Conservation (phyloP, 1,140 invertebrate species). For the Psix sp. region DNA sequence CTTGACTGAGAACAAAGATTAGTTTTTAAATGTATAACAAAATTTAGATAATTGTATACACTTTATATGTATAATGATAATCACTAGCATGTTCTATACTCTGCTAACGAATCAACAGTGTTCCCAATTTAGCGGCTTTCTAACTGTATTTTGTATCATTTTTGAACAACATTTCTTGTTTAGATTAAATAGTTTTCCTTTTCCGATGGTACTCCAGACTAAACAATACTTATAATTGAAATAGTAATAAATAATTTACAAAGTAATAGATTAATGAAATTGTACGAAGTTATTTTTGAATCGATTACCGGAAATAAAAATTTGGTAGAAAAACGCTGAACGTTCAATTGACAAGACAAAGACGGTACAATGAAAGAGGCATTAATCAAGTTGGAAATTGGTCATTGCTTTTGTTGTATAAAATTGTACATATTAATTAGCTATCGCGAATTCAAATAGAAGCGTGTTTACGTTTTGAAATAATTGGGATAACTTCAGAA, state of each 20-base stretch:
- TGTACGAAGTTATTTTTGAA: too few species aligned
- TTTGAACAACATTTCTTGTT: too few species aligned
- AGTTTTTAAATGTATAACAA: conserved; percentile 51
- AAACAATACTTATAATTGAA: too few species aligned
- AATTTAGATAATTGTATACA: conserved; percentile 51
- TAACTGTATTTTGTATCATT: too few species aligned
- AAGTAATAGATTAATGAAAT: too few species aligned
- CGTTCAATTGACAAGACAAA: conserved; percentile 4
- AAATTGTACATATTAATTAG: conserved; percentile 53
- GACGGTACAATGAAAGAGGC: conserved; percentile 53
- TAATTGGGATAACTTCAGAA: conserved; percentile 31
- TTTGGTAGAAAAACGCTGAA: background rate
- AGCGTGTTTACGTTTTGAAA: conserved; percentile 21
- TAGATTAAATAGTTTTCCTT: too few species aligned
- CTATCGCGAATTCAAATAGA: conserved; percentile 27
- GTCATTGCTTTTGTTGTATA: conserved; percentile 48
- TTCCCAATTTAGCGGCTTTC: too few species aligned
- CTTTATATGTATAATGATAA: conserved; percentile 42
- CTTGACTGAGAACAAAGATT: conserved; percentile 48
- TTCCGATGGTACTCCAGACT: too few species aligned
- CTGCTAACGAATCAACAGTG: too few species aligned
- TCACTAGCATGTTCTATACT: conserved; percentile 38
- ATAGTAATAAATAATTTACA: too few species aligned
- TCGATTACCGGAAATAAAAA: too few species aligned
- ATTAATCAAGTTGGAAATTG: conserved; percentile 33